Evolutionary conservation across 2,113 vertebrate genomes (phyloP).

Genomic region (Entosphenus tridentatus): DNA sequence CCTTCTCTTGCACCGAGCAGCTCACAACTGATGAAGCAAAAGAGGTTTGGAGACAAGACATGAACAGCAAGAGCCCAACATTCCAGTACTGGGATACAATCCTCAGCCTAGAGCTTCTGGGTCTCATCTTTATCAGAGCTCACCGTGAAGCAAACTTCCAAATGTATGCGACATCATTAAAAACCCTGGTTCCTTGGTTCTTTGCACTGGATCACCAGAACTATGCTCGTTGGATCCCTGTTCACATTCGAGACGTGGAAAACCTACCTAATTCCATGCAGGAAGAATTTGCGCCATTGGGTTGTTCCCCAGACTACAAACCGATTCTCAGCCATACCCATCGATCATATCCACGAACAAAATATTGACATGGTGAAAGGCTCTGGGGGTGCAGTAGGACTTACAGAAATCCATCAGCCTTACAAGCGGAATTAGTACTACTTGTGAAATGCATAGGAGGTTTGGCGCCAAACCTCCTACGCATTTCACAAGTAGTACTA

Average conservation of each 20-base stretch:
- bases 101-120: neutral
- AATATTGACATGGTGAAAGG: neutral
- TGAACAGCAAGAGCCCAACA: conserved; percentile 1
- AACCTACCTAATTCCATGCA: neutral
- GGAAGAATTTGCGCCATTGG: neutral
- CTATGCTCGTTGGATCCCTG: neutral
- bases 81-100: neutral
- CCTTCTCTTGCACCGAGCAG: neutral
- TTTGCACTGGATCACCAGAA: neutral
- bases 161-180: neutral
- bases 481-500: no score
- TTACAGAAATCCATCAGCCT: neutral
- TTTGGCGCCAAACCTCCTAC: no score
- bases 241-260: neutral
- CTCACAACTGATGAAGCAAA: neutral
- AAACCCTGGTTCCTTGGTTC: neutral
- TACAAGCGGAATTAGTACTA: no score
- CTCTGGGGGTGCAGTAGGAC: conserved; percentile 1
- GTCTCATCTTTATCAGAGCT: neutral
- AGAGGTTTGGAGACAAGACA: neutral
- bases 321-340: neutral
- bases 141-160: neutral
- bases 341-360: neutral
- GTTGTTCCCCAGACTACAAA: conserved; percentile 3
- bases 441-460: no score